A percentile compares a stretch with the other conserved stretches of the same genome.
Conservation (phyloP, 2,888 invertebrate genomes). For the Drosophila aldrichi region DNA sequence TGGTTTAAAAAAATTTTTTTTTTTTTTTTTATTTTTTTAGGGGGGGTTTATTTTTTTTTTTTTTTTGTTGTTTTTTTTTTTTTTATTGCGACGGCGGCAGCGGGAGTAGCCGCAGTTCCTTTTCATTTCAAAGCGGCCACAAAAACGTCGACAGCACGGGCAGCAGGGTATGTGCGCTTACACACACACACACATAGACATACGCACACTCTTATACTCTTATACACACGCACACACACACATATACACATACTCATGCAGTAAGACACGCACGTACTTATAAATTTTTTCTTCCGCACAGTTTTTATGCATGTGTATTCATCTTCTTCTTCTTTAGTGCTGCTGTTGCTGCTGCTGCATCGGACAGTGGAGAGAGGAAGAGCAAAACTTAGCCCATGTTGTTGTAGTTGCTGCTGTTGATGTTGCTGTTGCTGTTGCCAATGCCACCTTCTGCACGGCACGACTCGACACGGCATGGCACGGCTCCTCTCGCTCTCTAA, state of each 20-base stretch:
- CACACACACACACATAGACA: constrained; percentile 18
- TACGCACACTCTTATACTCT: constrained; percentile 15
- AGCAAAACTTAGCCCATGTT: constrained; percentile 56
- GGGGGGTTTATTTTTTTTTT: no score
- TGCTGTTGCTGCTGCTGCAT: constrained; percentile 48
- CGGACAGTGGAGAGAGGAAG: constrained; percentile 36
- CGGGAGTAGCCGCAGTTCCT: constrained; percentile 62
- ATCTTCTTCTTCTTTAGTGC: constrained; percentile 24
- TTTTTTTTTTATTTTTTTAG: no score
- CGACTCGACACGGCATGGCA: constrained; percentile 41
- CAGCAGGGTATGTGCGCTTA: constrained; percentile 23
- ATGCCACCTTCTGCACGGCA: constrained; percentile 57
- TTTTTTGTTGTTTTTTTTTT: no score
- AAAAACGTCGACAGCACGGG: constrained; percentile 39
- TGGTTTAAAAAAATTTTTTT: no score
- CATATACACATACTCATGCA: constrained; percentile 18
- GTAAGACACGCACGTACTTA: constrained; percentile 71
- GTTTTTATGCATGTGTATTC: constrained; percentile 69
- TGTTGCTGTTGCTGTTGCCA: constrained; percentile 47
- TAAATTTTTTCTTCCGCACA: constrained; percentile 64
- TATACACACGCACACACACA: constrained; percentile 17
- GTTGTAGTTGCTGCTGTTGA: constrained; percentile 28
- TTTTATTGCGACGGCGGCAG: constrained; percentile 4
- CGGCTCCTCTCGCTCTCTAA: constrained; percentile 2
- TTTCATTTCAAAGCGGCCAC: constrained; percentile 60